Percentiles rank a stretch among this genome's conserved stretches.
Conservation (phyloP, 2,797 vertebrate genomes). For the Sitta carolinensis region DNA sequence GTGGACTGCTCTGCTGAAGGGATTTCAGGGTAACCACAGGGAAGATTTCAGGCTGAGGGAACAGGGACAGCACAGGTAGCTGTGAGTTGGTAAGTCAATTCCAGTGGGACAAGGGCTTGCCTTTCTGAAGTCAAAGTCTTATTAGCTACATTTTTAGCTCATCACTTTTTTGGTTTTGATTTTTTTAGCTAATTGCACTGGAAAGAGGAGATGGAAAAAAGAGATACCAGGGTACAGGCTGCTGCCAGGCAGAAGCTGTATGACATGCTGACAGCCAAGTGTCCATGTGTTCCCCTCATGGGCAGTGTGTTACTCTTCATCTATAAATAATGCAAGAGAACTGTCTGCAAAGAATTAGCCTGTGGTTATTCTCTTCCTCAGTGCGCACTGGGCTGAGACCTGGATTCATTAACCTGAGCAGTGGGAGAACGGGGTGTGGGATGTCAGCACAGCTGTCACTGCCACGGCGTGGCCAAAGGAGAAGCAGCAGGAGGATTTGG, state of each 20-base stretch:
- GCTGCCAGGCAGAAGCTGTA: neutral
- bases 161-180: neutral
- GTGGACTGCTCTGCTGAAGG: neutral
- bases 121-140: neutral
- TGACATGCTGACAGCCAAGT: neutral
- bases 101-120: neutral
- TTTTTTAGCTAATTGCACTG: neutral
- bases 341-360: neutral
- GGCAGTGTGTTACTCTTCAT: neutral
- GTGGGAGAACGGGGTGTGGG: accelerated
- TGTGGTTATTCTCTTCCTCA: neutral
- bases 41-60: neutral
- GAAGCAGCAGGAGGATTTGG: neutral
- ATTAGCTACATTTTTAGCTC: neutral
- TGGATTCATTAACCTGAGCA: neutral
- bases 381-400: neutral
- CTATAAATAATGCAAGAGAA: neutral
- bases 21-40: neutral
- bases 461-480: accelerated
- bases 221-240: neutral
- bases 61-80: accelerated
- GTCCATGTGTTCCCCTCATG: neutral
- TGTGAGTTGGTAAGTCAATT: neutral
- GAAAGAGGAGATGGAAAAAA: neutral
- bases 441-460: neutral